Base-by-base conservation (phyloP, 2,888 invertebrate genomes). In the Octodonta nipae region DNA sequence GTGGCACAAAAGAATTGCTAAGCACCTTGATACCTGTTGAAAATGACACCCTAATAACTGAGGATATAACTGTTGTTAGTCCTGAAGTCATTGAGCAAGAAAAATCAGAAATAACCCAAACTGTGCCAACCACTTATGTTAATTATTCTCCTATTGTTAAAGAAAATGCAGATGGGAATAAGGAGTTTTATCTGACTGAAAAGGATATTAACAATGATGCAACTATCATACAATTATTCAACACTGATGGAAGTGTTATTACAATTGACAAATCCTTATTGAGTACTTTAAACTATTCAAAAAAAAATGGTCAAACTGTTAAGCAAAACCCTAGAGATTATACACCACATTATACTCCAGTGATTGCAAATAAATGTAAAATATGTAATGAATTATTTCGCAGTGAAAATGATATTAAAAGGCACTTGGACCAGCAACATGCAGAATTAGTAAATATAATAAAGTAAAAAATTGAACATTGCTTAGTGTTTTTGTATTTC, bases 301-400 rank as follows among this genome's bases (percentile, higher is more conserved):
- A 17, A 8, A 14, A 25, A 3, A 30, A 26, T 12, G 25, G 5
- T 24, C 26, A 31, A n/a, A 24, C 17, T 6, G 3, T 14, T 5
- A 3, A 13, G 22, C 2, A 4, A 4, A 25, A 34, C 14, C n/a
- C n/a, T n/a, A 37, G 36, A 8, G 33, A 44, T 27, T 35, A 47
- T 16, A 35, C 43, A 30, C 50, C 56, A 31, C 42, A 51, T 30
- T 51, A 50, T 36, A 51, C 52, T 15, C 43, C 46, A 29, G 45
- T 60, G 15, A 47, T 48, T 13, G 58, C 58, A 3, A 45, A 52
- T 28, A 58, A 59, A 41, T 62, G 62, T 43, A 60, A 55, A 41
- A 39, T 52, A 22, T 62, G 62, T 37, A 42, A 42, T 4, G 54
- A 46, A 44, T 40, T 59, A 11, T 56, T 51, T 43, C 58, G 60